Evolutionary conservation across 2,113 vertebrate genomes (phyloP), one percentile per base, ranked within the genome.

Genomic region (Peucedramus taeniatus): DNA sequence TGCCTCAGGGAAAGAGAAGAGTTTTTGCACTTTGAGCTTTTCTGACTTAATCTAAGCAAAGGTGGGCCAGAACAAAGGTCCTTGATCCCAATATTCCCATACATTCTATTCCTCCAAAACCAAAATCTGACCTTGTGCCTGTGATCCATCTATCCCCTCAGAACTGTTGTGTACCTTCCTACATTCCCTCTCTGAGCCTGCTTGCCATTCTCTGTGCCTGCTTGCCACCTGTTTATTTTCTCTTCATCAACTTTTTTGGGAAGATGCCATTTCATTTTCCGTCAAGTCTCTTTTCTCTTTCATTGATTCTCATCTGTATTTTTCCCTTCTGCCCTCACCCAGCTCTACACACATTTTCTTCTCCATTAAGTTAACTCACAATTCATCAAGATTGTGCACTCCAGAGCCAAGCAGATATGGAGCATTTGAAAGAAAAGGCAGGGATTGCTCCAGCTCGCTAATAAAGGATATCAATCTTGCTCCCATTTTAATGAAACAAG

Each of bases 301-400:
- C 93, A 93, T 92, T 37, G 65, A 93, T 90, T 95, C 87, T 90
- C 92, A 84, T 93, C 83, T 79, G 86, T 88, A 91, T 91, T 96
- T 97, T 93, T 90, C 86, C 92, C 81, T 95, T 92, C 94, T 92
- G 91, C 83, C 81, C 65, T 76, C 94, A 45, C 63, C 84, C 81
- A 83, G 87, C 89, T 86, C 92, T 60, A 83, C 83, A 93, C 89
- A 89, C 90, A 97, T 96, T 97, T 97, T 97, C 88, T 83, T 91
- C 90, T 93, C 95, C 95, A 96, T 97, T 96, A 97, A 96, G 93
- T 97, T 96, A 97, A 93, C 95, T 92, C 91, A 95, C 89, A 97
- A 97, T 97, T 95, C 83, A 96, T 97, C 96, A 94, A 95, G 94
- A 85, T 8, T 74, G 81, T 87, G 78, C 89, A 74, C 90, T 87